A percentile compares a stretch with the other conserved stretches of the same genome.
These are phyloP conservation scores for Triplophysa rosa DNA, from an alignment of 2,113 vertebrate genomes.

Conservation along the genomic window DNA sequence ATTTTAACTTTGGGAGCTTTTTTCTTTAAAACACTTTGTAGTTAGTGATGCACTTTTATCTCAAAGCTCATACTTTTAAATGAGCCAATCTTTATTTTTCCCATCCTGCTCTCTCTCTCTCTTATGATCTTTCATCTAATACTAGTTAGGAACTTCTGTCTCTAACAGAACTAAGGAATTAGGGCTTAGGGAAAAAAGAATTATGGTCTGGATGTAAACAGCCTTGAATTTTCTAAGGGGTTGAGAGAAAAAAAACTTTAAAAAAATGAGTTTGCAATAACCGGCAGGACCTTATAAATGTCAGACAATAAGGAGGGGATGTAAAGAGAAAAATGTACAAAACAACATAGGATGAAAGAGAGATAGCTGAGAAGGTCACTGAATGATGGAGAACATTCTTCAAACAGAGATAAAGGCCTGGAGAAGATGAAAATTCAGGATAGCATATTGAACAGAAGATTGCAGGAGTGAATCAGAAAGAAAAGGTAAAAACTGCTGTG, in stretches of 20 bases:
- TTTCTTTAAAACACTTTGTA: conserved; percentile 63
- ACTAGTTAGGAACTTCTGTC: background rate
- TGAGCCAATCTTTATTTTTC: background rate
- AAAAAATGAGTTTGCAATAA: background rate
- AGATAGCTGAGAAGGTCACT: conserved; percentile 7
- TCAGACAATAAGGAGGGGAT: background rate
- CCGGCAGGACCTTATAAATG: conserved; percentile 1
- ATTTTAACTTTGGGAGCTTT: background rate
- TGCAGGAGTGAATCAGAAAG: conserved; percentile 18
- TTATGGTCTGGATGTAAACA: background rate
- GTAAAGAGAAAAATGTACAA: background rate
- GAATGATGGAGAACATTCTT: background rate
- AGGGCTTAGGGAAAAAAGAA: background rate
- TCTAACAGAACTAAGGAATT: background rate
- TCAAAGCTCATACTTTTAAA: too few species aligned
- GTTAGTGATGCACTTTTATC: conserved; percentile 46
- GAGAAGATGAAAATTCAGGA: conserved; percentile 24
- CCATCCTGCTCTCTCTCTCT: conserved; percentile 26
- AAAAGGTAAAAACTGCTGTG: background rate
- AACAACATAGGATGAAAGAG: background rate
- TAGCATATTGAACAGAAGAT: background rate
- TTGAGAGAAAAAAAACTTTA: background rate
- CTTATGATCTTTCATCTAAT: background rate
- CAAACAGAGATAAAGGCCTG: conserved; percentile 19
- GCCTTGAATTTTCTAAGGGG: background rate